Evolutionary conservation across 2,888 invertebrate species (phyloP).

Genomic region (Platycnemis pennipes): DNA sequence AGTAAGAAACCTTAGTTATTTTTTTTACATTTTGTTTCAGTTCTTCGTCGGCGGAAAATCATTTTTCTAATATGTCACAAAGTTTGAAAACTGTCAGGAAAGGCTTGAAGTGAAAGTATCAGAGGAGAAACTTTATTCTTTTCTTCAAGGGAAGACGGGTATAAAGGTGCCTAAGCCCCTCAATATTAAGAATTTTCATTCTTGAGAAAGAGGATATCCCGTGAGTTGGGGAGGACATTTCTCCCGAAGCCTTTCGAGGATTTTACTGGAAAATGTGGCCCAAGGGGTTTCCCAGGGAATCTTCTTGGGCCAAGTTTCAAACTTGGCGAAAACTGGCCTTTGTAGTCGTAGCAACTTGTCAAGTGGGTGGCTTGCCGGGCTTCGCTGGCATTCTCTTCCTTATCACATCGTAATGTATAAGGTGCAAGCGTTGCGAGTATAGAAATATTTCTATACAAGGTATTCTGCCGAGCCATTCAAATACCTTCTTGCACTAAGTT

Average conservation of each 20-base stretch:
- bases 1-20: no score
- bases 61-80: no score
- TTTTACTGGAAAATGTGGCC: background rate
- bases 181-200: background rate
- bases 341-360: background rate
- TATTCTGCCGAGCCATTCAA: background rate
- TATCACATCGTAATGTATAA: background rate
- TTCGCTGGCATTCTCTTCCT: background rate
- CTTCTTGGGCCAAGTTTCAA: background rate
- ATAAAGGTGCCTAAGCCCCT: background rate
- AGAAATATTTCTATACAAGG: background rate
- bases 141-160: background rate
- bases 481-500: background rate
- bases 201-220: background rate
- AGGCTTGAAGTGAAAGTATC: no score
- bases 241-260: background rate
- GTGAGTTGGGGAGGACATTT: background rate
- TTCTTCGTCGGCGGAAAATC: no score
- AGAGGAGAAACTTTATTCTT: background rate
- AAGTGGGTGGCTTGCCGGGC: background rate
- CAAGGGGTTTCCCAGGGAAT: background rate
- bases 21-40: no score
- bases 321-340: background rate
- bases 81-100: no score
- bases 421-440: background rate